Evolutionary conservation across 2,888 invertebrate genomes (phyloP).

Genomic region (Chloroclystis v-ata): DNA sequence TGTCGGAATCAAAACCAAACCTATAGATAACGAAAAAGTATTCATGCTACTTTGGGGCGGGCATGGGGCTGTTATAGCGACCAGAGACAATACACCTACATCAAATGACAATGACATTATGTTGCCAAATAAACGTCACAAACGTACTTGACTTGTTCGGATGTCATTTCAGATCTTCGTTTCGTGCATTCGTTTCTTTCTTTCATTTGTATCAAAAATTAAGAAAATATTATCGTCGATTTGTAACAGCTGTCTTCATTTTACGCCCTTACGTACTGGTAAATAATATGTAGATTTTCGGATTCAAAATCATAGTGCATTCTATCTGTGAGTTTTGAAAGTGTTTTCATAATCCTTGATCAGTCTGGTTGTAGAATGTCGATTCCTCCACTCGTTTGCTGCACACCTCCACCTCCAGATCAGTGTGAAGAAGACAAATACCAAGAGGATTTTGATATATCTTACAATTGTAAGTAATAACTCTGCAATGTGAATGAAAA

Average conservation of each 20-base stretch:
- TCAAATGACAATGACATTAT: too few relatives aligned
- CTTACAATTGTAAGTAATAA: conserved; percentile 59
- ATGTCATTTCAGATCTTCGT: neutral
- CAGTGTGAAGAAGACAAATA: conserved; percentile 82
- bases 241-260: conserved; percentile 66
- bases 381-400: conserved; percentile 82
- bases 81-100: too few relatives aligned
- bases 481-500: too few relatives aligned
- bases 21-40: too few relatives aligned
- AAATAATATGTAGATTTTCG: conserved; percentile 16
- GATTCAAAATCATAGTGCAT: too few relatives aligned
- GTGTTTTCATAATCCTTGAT: conserved; percentile 32
- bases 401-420: conserved; percentile 82
- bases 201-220: conserved; percentile 43
- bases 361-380: conserved; percentile 66
- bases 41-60: too few relatives aligned
- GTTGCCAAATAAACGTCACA: neutral
- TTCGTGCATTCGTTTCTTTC: conserved; percentile 15
- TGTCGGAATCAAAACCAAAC: too few relatives aligned
- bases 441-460: conserved; percentile 64
- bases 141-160: neutral
- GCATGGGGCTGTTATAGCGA: too few relatives aligned
- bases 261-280: conserved; percentile 14
- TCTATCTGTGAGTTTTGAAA: conserved; percentile 26
- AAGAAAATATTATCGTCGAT: conserved; percentile 43